Base-by-base conservation (phyloP, 2,113 vertebrate genomes). In the Acrocephalus kingi region DNA sequence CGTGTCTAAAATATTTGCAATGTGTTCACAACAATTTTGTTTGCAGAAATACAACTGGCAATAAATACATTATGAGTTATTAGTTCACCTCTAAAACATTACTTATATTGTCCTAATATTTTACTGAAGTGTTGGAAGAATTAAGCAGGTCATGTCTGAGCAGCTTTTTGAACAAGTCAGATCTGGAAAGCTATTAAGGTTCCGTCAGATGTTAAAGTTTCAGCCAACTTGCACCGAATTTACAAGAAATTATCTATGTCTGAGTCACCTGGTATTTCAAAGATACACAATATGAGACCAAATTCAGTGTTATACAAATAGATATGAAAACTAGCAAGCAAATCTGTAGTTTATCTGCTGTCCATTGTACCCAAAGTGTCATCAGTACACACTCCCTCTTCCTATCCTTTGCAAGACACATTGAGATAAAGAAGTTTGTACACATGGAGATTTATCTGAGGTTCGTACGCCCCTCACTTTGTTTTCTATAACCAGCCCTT, bases 101-200 rank as follows among this genome's bases (percentile, higher is more conserved):
- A 54, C 56, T 88, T 90, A 61, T 41, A 33, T 74, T 84, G 84
- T 82, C 64, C 93, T 90, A 96, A 76, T 56, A 69, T 75, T 72
- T 71, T 63, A 86, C 9, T 87, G 88, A 89, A 90, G 46, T 61
- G 56, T 56, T 94, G 86, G 83, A 67, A 89, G 55, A 64, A 86
- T 87, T 84, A 96, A 90, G 54, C 49, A 82, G 69, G 56, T 95
- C 93, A 37, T 88, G 96, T 78, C 93, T 97, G 92, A 88, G 92
- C 90, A 95, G 35, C 61, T 61, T 64, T 78, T 78, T 24, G 83
- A 93, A 95, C 94, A 97, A 96, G 96, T 94, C 83, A 86, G 61
- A 56, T 95, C 96, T 90, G 73, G 94, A 94, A 95, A 92, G 64
- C 76, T 86, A 86, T 94, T 92, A 94, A 90, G 83, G 12, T 75